Evolutionary conservation across 2,113 vertebrate species (phyloP), one percentile per base, ranked within the genome.

Genomic region (Lophotis ruficrista): DNA sequence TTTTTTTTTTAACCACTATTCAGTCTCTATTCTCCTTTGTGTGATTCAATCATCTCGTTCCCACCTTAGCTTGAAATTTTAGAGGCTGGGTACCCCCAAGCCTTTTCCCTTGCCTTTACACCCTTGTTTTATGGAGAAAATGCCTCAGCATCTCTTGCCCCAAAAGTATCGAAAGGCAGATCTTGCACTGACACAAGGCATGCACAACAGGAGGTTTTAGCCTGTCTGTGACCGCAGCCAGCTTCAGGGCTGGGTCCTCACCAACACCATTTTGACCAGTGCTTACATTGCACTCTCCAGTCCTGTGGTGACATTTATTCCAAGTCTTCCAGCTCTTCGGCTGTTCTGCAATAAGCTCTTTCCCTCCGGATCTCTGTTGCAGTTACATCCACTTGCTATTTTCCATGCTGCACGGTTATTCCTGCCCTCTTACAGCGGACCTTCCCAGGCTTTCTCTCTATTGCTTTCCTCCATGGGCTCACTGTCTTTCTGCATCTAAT

Each of bases 121-220:
- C n/a, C 51, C 31, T 81, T 54, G n/a, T 57, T 58, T 62, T 37
- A 30, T 15, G 75, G 37, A 41, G 25, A 53, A 53, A n/a, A n/a
- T n/a, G 83, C 65, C 65, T 82, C 87, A 72, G 89, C 84, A 94
- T 91, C 87, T 96, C 80, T 62, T 70, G 64, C 83, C 81, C 88
- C 18, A 71, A 93, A 95, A 93, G 68, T 28, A 89, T 72, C 79
- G 54, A 85, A 88, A 79, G 85, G 47, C 28, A 72, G 51, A 71
- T n/a, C 70, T 64, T 82, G 68, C 38, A 37, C 72, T 94, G 75
- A 45, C 31, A 54, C 82, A 77, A 82, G 54, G 48, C 12, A 12
- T 3, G 20, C 19, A 47, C 22, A 56, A 50, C 37, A 35, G 81
- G 60, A 88, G 62, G 33, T 38, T 90, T 93, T 27, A 89, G 41